phyloP scores from a whole-genome alignment of 2,888 invertebrate species.

The Pherbina coryleti region DNA sequence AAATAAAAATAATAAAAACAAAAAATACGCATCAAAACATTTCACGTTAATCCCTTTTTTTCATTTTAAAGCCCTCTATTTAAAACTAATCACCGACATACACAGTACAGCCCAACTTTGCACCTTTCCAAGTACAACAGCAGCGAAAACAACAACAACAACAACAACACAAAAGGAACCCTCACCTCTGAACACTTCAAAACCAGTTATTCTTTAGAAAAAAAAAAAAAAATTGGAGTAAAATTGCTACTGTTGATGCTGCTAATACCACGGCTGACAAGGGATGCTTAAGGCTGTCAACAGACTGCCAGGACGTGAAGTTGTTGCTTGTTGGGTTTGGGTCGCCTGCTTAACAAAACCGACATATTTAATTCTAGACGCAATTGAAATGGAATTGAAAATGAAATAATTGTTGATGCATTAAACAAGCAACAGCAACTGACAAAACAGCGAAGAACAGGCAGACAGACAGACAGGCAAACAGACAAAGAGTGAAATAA shows the following conservation, averaged over 20 bases:
- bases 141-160: neutral
- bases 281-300: conserved; percentile 13
- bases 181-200: conserved; percentile 11
- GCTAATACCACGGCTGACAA: conserved; percentile 13
- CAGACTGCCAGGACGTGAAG: neutral
- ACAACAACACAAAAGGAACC: neutral
- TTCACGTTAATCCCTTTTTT: neutral
- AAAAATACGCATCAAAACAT: neutral
- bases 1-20: too few species aligned
- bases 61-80: neutral
- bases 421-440: conserved; percentile 58
- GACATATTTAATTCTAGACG: conserved; percentile 18
- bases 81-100: neutral
- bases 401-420: conserved; percentile 65
- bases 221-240: neutral
- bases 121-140: conserved; percentile 4
- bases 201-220: neutral
- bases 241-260: neutral
- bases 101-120: conserved; percentile 3
- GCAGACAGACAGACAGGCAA: conserved; percentile 58
- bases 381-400: conserved; percentile 55
- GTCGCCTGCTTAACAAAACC: neutral
- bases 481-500: conserved; percentile 21
- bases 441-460: conserved; percentile 43
- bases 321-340: neutral